Evolutionary conservation across 2,888 invertebrate genomes (phyloP).

Genomic region (Cephonodes hylas): DNA sequence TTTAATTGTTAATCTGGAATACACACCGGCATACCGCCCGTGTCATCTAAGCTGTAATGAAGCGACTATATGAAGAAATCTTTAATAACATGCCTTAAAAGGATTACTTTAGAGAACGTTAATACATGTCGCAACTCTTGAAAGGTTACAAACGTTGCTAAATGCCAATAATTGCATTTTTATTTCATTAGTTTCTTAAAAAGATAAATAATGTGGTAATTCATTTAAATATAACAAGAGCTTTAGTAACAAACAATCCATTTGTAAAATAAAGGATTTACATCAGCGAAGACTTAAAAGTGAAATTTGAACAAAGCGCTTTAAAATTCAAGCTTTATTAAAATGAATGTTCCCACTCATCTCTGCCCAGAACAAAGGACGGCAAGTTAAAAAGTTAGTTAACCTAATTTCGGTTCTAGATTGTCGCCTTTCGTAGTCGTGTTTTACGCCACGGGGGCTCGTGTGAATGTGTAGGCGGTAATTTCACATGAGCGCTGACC

Average conservation of each 20-base stretch:
- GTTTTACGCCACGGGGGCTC: constrained; percentile 17
- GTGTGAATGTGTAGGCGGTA: constrained; percentile 59
- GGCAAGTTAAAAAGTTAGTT: neutral
- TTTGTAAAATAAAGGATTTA: too few species aligned
- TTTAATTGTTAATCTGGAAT: constrained; percentile 12
- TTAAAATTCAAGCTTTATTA: neutral
- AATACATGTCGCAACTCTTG: neutral
- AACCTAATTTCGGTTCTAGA: neutral
- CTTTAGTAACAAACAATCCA: neutral
- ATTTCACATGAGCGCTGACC: constrained; percentile 56
- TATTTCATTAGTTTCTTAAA: neutral
- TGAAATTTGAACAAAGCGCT: neutral
- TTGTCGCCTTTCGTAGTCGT: neutral
- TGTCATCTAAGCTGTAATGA: neutral
- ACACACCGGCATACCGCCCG: constrained; percentile 14
- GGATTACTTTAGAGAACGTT: neutral
- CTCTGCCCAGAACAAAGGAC: neutral
- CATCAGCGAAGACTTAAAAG: neutral
- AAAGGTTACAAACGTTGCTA: neutral
- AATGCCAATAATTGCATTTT: neutral
- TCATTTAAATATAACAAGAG: neutral
- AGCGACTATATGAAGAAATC: neutral
- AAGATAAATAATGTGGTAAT: neutral
- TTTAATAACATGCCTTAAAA: neutral
- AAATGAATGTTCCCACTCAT: neutral